A percentile compares a stretch with the other conserved stretches of the same genome.
phyloP scores from a whole-genome alignment of 2,797 vertebrate species.

The Lacerta bilineata region DNA sequence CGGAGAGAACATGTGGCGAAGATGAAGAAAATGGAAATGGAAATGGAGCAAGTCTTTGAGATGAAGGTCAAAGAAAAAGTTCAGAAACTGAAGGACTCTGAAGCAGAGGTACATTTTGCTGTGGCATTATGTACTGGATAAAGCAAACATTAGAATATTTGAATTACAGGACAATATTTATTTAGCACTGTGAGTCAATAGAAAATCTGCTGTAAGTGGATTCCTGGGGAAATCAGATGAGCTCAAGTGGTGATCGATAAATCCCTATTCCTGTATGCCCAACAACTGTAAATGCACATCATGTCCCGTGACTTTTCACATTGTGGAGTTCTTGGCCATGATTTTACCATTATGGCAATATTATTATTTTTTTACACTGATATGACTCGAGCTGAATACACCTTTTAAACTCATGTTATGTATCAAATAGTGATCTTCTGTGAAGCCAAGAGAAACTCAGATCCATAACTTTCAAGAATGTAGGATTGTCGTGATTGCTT shows the following conservation, averaged over 20 bases:
- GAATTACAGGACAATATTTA: background rate
- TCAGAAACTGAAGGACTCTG: slow-evolving; percentile 99
- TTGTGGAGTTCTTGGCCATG: background rate
- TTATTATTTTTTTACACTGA: background rate
- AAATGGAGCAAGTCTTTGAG: slow-evolving; percentile 99
- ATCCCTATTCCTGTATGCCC: background rate
- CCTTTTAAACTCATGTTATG: background rate
- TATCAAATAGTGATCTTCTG: background rate
- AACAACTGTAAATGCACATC: too few relatives aligned
- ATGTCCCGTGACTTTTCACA: background rate
- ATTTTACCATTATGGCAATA: background rate
- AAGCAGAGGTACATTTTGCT: slow-evolving; percentile 90
- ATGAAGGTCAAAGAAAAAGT: slow-evolving; percentile 99
- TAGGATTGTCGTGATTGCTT: background rate
- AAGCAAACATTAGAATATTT: slow-evolving; percentile 10
- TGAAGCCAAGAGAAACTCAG: background rate
- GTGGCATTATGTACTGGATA: background rate
- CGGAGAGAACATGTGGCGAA: slow-evolving; percentile 95
- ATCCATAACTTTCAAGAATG: background rate
- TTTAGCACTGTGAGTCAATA: background rate
- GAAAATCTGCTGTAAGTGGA: background rate
- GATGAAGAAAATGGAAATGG: slow-evolving; percentile 99
- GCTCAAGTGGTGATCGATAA: background rate
- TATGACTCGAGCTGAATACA: background rate
- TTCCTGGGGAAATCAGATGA: background rate